A percentile compares a stretch with the other conserved stretches of the same genome.
Evolutionary conservation across 2,113 vertebrate genomes (phyloP).

Genomic region (Oreamnos americanus): DNA sequence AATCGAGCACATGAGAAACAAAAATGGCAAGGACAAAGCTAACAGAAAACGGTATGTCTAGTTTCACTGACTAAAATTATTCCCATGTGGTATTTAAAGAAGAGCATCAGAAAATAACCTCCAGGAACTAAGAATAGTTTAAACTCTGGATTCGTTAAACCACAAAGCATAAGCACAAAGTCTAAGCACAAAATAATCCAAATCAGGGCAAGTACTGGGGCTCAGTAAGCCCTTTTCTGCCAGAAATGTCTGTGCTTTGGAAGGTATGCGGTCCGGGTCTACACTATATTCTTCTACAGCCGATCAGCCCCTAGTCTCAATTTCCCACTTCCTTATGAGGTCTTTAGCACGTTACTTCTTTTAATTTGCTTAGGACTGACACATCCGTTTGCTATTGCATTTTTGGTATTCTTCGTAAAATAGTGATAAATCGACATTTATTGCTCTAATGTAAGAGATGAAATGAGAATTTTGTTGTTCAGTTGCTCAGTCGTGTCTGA

Average conservation of each 20-base stretch:
- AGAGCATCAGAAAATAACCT: not conserved
- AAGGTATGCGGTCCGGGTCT: not conserved
- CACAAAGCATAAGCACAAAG: not conserved
- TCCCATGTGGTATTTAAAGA: not conserved
- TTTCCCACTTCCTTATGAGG: not conserved
- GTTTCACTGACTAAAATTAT: constrained; percentile 1
- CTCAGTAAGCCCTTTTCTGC: not conserved
- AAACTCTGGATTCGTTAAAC: not conserved
- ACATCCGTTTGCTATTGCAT: not conserved
- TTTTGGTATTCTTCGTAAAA: not conserved
- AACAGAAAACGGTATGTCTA: not conserved
- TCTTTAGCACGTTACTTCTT: not conserved
- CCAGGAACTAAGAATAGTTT: not conserved
- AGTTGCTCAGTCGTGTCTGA: not conserved
- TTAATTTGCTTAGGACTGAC: not conserved
- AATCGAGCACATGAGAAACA: not conserved
- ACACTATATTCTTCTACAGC: not conserved
- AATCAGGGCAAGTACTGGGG: not conserved
- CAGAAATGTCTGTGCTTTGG: not conserved
- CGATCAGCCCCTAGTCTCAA: accelerated
- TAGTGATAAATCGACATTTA: not conserved
- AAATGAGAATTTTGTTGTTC: not conserved
- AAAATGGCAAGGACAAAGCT: not conserved
- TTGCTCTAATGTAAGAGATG: not conserved
- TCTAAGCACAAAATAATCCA: not conserved